Evolutionary conservation across 2,113 vertebrate species (phyloP).

Genomic region (Hylia prasina): DNA sequence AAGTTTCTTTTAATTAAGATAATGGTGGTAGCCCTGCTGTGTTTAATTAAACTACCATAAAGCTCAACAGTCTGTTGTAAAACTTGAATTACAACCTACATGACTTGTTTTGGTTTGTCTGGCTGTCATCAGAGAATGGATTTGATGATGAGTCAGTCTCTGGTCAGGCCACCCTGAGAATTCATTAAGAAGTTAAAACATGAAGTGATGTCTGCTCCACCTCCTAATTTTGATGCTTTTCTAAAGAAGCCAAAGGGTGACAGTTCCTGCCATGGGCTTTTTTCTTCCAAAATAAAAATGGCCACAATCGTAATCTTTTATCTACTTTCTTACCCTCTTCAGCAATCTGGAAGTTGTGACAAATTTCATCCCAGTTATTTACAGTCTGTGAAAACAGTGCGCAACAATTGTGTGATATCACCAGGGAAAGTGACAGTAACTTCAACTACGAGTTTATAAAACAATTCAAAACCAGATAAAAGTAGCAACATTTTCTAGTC

Average conservation of each 20-base stretch:
- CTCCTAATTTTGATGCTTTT: neutral
- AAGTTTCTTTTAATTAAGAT: conserved; percentile 40
- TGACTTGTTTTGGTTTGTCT: conserved; percentile 35
- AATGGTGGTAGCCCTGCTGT: neutral
- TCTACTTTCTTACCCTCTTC: neutral
- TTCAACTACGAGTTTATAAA: neutral
- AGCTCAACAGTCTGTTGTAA: neutral
- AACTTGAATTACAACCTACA: conserved; percentile 16
- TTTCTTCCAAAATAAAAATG: neutral
- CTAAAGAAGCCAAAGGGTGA: neutral
- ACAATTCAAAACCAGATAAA: neutral
- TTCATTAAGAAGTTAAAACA: neutral
- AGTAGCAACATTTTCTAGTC: neutral
- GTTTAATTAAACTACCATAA: conserved; percentile 39
- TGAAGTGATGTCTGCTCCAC: neutral
- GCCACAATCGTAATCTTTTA: neutral
- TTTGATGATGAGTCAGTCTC: conserved; percentile 19
- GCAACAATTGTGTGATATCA: neutral
- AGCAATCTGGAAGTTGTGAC: neutral
- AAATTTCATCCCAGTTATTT: neutral
- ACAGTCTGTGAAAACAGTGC: neutral
- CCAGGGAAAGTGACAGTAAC: neutral
- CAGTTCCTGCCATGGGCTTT: neutral
- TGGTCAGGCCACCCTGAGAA: neutral
- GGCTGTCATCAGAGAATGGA: conserved; percentile 14